Evolutionary conservation across 2,797 vertebrate species (phyloP).

Genomic region (Myotis myotis): DNA sequence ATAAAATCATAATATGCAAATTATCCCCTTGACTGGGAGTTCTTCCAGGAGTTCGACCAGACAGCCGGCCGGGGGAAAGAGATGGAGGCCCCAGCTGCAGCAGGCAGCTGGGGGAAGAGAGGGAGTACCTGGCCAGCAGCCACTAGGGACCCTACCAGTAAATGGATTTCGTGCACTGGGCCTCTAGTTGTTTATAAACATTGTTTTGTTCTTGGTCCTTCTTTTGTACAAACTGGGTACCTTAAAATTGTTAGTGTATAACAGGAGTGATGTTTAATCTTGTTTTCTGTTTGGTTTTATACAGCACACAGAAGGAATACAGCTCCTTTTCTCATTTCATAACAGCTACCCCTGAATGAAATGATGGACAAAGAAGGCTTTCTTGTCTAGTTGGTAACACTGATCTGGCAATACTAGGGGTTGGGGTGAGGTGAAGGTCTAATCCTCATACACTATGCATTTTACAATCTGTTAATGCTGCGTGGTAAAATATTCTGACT

Average conservation of each 20-base stretch:
- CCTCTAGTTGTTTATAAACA: background rate
- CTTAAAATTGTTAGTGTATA: background rate
- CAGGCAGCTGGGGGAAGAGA: too few relatives aligned
- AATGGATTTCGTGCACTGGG: too few relatives aligned
- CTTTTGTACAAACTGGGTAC: constrained; percentile 6
- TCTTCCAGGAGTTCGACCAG: too few relatives aligned
- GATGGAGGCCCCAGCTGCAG: too few relatives aligned
- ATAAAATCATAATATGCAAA: too few relatives aligned
- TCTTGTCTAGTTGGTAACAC: background rate
- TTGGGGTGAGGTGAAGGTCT: background rate
- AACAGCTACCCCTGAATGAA: background rate
- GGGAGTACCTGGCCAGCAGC: too few relatives aligned
- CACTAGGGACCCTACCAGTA: too few relatives aligned
- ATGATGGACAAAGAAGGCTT: constrained; percentile 22
- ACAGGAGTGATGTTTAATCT: background rate
- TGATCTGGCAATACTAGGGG: constrained; percentile 8
- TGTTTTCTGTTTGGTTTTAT: background rate
- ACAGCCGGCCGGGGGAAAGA: too few relatives aligned
- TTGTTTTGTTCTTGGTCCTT: background rate
- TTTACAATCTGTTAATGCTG: constrained; percentile 31
- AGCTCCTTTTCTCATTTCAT: background rate
- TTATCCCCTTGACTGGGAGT: too few relatives aligned
- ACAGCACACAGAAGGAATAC: background rate
- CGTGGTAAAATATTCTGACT: background rate
- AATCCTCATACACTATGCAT: background rate